Evolutionary conservation across 1,140 invertebrate species (phyloP), one percentile per base, ranked within the genome.

Genomic region (Cydia splendana): DNA sequence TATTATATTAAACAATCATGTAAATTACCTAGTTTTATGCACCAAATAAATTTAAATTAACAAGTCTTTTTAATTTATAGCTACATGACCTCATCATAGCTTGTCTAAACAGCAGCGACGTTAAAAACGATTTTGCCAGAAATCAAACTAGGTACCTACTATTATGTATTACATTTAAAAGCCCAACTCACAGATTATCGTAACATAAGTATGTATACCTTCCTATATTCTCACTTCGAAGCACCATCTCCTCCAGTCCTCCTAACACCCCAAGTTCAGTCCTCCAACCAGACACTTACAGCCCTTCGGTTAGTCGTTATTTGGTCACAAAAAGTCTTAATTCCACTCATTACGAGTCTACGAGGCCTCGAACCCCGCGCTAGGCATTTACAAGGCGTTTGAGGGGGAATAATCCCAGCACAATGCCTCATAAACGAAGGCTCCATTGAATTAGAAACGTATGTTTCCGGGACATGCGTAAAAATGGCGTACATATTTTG

Each of bases 361-460:
- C 15, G 48, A 53, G 0, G 51, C 18, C 53, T 62, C 57, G 57
- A 20, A 62, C 76, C 74, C 78, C 76, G 74, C 78, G 77, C 75
- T 75, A 79, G 79, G 82, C 82, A 84, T 84, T 84, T 84, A 80
- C 76, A 75, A 78, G 45, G 78, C 76, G 82, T 84, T 81, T 84
- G 79, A 80, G 77, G 71, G 74, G 79, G 82, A 83, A 81, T 83
- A 83, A 81, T 73, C 65, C 67, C 57, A 75, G 71, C 79, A 77
- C 80, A 65, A 73, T 57, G 28, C 48, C 24, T 77, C 10, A n/a
- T 48, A 42, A 20, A 12, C 51, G 76, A 28, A 53, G 13, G 12
- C 42, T 65, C n/a, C 65, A 24, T 9, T 38, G 57, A 62, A 62
- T 62, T 62, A 62, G 57, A 62, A 62, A 62, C 57, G 57, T 62